Evolutionary conservation across 2,113 vertebrate species (phyloP), one percentile per base, ranked within the genome.

Genomic region (Poeciliopsis prolifica): DNA sequence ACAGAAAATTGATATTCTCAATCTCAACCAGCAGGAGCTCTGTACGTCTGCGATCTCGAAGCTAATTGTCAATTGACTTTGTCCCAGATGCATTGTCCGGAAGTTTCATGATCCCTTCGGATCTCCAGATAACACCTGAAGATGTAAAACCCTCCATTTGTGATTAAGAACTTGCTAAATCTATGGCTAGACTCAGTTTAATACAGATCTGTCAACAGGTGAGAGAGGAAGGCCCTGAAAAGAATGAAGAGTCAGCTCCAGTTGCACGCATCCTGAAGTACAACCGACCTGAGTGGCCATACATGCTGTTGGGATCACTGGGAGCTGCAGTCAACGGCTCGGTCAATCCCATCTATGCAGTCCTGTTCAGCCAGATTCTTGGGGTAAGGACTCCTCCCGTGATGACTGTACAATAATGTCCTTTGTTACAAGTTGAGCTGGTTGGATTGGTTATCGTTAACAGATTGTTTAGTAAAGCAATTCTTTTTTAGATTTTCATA

Each of bases 311-410:
- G 61, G 95, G 95, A 13, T 94, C 93, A 3, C 29, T 95, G 51
- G 94, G 89, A 73, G 94, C 94, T 44, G 92, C 89, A 1, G 5
- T 94, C 44, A 95, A 94, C 2, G 95, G 95, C 35, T 87, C 90
- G 1, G 72, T 94, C 65, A 93, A 74, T 72, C 94, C 95, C 9
- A 77, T 94, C 64, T 95, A 94, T 31, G 87, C 94, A 13, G 3
- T 95, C 35, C 83, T 95, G 64, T 95, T 95, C 86, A 95, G 94
- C 65, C 91, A 95, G 69, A 92, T 95, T 69, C 79, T 95, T 14
- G 95, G 94, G 89, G 95, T 95, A 62, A 86, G 77, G 2, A 26
- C 30, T 65, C 22, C 10, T 77, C 6, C 11, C 0, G 35, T 37
- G 7, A 40, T 54, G 0, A 1, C 37, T 9, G 10, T 29, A 13